Base-by-base conservation (phyloP, 2,113 vertebrate genomes). In the Phalacrocorax brasilianus region DNA sequence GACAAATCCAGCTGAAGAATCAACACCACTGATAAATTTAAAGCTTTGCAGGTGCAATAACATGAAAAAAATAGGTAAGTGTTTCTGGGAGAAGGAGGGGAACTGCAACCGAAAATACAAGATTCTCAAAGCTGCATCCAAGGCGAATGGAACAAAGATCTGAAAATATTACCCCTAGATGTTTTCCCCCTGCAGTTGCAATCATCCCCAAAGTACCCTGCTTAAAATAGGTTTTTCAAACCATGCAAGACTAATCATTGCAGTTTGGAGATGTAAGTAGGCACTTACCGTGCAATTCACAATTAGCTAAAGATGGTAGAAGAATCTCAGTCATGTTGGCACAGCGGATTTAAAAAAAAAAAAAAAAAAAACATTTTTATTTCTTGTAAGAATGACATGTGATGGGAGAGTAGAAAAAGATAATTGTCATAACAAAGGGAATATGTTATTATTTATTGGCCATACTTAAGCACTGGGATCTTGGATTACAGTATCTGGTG, bases 381-480 rank as follows among this genome's bases (percentile, higher is more conserved):
- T 85, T 53, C 83, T 35, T 89, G 30, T 35, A 77, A 94, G 94
- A 97, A 96, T 97, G 97, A 97, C 97, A 97, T 97, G 59, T 97
- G 93, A 97, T 96, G 94, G 85, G 94, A 95, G 93, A 96, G 94
- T 71, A 96, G 74, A 95, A 79, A 93, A 93, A 92, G 85, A 92
- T 97, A 94, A 96, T 97, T 97, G 97, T 97, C 96, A 97, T 97
- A 97, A 97, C 96, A 97, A 97, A 97, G 85, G 58, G 80, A 97
- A 86, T 97, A 75, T 97, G 95, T 97, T 96, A 96, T 97, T 97
- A 97, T 97, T 97, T 97, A 97, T 97, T 97, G 97, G 96, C 93
- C 97, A 95, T 77, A 94, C 77, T 94, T 88, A 89, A 92, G 91
- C 94, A 95, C 61, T 83, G 52, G 55, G 92, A 97, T 93, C 80